Base-by-base conservation (phyloP, 1,140 invertebrate genomes). In the Calephelis virginiensis region DNA sequence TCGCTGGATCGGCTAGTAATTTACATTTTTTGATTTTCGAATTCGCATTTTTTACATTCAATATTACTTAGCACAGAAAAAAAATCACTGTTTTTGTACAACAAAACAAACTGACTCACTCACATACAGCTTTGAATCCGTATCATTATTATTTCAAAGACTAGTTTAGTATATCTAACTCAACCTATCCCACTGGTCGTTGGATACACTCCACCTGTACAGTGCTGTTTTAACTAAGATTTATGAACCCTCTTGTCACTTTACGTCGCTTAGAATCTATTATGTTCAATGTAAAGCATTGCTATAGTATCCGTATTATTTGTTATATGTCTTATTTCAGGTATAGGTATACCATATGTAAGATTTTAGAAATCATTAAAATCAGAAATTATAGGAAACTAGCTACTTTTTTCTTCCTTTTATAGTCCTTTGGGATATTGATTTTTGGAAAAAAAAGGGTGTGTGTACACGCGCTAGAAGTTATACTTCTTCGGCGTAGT, bases 191-290 rank as follows among this genome's bases (percentile, higher is more conserved):
- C 48, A 50, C 50, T 53, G 61, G 49, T 60, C 50, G 62, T 64
- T 75, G 71, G 70, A 75, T 69, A 74, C 74, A 76, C 69, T 71
- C 62, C 46, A 17, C 37, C 68, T 45, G 66, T 64, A 50, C 68
- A 53, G 67, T 63, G 17, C 47, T 64, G 60, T 77, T 75, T 77
- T 72, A 73, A 77, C 73, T 67, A 70, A 75, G 74, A 75, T 76
- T 74, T 73, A 75, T 76, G 68, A 63, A 66, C 60, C 47, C 62
- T 62, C 46, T 62, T 71, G 71, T 67, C 67, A 63, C 66, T 67
- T 68, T 62, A 64, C 66, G 65, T 56, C 48, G 28, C 14, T 56
- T 56, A 56, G 53, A 56, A 56, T 56, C 53, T 56, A 56, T 56
- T 56, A 56, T 56, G 53, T 56, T 56, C 9, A 28, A 56, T 56